A percentile compares a stretch with the other conserved stretches of the same genome.
phyloP scores from a whole-genome alignment of 2,888 invertebrate genomes.

The Scrobipalpa costella region DNA sequence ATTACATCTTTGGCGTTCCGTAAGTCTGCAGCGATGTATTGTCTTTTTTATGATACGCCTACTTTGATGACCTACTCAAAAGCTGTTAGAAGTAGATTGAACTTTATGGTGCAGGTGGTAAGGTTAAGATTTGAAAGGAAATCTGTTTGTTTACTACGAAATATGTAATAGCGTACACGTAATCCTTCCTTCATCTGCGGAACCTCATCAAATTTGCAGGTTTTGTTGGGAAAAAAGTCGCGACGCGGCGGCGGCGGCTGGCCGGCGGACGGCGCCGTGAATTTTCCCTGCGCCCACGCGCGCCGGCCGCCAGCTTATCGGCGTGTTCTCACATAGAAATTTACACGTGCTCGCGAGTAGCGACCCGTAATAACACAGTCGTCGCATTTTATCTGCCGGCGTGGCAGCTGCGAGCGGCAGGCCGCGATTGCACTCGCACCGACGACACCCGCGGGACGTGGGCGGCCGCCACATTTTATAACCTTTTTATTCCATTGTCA shows the following conservation, averaged over 20 bases:
- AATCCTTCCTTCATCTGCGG: conserved; percentile 30
- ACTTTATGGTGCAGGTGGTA: not conserved
- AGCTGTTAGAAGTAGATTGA: conserved; percentile 10
- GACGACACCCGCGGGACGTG: conserved; percentile 72
- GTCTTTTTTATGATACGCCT: conserved; percentile 23
- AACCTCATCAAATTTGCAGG: conserved; percentile 42
- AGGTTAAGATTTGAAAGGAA: not conserved
- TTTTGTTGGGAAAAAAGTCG: conserved; percentile 47
- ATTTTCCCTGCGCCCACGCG: conserved; percentile 69
- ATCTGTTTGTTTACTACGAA: conserved; percentile 17
- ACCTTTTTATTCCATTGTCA: conserved; percentile 81
- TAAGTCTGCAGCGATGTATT: conserved; percentile 18
- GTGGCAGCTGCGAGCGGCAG: conserved; percentile 54
- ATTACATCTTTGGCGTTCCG: conserved; percentile 30
- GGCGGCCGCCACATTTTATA: conserved; percentile 75
- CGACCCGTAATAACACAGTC: conserved; percentile 69
- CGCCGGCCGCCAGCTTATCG: conserved; percentile 55
- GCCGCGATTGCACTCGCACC: conserved; percentile 55
- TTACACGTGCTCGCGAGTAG: conserved; percentile 76
- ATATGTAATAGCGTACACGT: not conserved
- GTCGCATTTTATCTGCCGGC: conserved; percentile 70
- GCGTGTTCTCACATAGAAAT: conserved; percentile 76
- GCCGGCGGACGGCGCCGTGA: conserved; percentile 50
- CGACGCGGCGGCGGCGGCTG: conserved; percentile 41
- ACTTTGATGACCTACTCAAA: conserved; percentile 8